phyloP scores from a whole-genome alignment of 2,797 vertebrate genomes.

The Melanitta fusca region DNA sequence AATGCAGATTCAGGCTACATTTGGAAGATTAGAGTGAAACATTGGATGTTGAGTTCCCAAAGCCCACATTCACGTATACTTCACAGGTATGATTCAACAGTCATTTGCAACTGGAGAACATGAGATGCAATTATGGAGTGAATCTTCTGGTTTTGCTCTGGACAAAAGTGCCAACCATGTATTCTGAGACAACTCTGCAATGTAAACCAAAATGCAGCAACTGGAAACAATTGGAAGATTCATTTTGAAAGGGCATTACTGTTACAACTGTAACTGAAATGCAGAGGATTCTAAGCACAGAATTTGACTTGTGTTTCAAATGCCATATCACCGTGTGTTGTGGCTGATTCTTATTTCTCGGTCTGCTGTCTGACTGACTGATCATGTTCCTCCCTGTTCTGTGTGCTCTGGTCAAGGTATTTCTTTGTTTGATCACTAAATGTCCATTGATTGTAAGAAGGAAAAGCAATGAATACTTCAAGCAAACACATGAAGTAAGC shows the following conservation, averaged over 20 bases:
- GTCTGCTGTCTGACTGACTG: background rate
- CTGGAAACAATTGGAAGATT: background rate
- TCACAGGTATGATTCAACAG: background rate
- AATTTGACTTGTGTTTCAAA: background rate
- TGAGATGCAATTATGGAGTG: background rate
- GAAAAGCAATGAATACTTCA: background rate
- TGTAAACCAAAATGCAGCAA: background rate
- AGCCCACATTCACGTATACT: background rate
- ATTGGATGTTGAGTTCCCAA: background rate
- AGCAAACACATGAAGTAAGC: background rate
- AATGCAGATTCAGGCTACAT: background rate
- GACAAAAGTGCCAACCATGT: background rate
- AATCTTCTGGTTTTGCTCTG: background rate
- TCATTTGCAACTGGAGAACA: background rate
- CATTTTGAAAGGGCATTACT: background rate
- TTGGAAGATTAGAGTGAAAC: background rate
- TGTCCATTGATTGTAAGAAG: background rate
- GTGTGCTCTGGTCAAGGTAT: background rate
- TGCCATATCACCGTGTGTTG: background rate
- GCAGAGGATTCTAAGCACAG: background rate
- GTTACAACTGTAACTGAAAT: background rate
- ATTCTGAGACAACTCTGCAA: background rate
- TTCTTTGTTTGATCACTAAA: slow-evolving; percentile 1
- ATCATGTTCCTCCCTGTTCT: background rate
- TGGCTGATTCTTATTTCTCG: background rate